Conservation (phyloP, 2,888 invertebrate species). For the Spodoptera exigua region DNA sequence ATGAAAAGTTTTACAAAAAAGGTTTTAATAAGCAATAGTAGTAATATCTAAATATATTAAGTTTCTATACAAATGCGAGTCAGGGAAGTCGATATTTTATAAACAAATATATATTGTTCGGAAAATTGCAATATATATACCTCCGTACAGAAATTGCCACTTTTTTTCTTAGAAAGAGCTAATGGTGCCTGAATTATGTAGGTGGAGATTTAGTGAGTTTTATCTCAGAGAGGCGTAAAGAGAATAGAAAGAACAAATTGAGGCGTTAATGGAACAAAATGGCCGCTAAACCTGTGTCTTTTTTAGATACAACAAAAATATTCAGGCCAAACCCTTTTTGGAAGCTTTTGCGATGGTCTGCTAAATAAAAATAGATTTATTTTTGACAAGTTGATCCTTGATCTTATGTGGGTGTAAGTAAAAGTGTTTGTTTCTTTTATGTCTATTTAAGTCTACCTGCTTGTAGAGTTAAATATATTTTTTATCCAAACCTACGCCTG, state of each 20-base stretch:
- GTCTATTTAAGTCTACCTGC: no score
- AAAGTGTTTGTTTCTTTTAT: background rate
- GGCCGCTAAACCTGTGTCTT: slow-evolving; percentile 20
- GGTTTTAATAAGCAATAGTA: no score
- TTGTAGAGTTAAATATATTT: no score
- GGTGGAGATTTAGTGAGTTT: slow-evolving; percentile 20
- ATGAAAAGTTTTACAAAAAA: no score
- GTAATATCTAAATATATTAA: no score
- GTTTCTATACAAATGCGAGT: no score
- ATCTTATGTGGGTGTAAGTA: background rate
- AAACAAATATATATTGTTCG: background rate
- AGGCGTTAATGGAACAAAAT: slow-evolving; percentile 33
- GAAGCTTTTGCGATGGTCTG: slow-evolving; percentile 1
- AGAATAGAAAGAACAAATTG: slow-evolving; percentile 34
- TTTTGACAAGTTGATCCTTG: background rate
- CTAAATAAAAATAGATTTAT: background rate
- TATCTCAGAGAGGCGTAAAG: slow-evolving; percentile 12
- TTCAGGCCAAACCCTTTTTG: slow-evolving; percentile 3
- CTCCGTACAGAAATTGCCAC: slow-evolving; percentile 7
- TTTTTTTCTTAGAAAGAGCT: slow-evolving; percentile 8
- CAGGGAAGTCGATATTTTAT: background rate
- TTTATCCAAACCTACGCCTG: no score
- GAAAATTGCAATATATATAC: slow-evolving; percentile 1
- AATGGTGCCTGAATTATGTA: slow-evolving; percentile 32
- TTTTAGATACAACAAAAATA: slow-evolving; percentile 12